Evolutionary conservation across 2,888 invertebrate genomes (phyloP).

Genomic region (Drosophila paramelanica): DNA sequence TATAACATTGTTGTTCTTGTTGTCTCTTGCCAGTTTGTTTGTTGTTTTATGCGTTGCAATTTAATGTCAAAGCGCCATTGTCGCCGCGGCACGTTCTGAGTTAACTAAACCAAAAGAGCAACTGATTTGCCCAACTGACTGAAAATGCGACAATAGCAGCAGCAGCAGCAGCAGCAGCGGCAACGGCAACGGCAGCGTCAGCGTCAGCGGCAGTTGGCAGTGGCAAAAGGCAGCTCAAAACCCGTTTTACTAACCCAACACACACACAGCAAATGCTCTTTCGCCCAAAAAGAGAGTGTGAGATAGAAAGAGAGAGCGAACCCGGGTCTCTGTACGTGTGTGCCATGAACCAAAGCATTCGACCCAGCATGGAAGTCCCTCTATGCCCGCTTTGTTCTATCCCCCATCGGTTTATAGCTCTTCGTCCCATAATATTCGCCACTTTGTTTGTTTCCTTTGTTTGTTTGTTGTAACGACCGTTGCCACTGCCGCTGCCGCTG

Average conservation of each 20-base stretch:
- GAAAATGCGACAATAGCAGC: constrained; percentile 62
- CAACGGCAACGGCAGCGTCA: constrained; percentile 21
- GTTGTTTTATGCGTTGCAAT: constrained; percentile 53
- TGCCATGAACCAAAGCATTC: constrained; percentile 70
- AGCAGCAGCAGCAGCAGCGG: constrained; percentile 26
- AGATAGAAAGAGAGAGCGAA: constrained; percentile 5
- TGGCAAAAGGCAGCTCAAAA: constrained; percentile 74
- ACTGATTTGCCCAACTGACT: constrained; percentile 80
- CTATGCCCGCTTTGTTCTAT: constrained; percentile 15
- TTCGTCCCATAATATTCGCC: constrained; percentile 52
- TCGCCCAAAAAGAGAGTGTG: constrained; percentile 9
- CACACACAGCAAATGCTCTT: constrained; percentile 10
- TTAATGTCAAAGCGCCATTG: constrained; percentile 51
- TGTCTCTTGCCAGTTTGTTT: constrained; percentile 28
- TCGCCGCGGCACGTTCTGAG: constrained; percentile 74
- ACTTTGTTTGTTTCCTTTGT: constrained; percentile 76
- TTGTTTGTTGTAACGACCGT: constrained; percentile 74
- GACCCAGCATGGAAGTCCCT: constrained; percentile 55
- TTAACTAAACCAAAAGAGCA: constrained; percentile 80
- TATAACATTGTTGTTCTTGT: constrained; percentile 32
- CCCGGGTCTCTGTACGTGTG: constrained; percentile 19
- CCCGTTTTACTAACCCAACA: constrained; percentile 68
- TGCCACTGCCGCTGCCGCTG: constrained; percentile 24
- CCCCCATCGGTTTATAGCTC: constrained; percentile 40
- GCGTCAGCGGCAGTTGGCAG: constrained; percentile 30